These are phyloP conservation scores for Eupelmus urozonus DNA, from an alignment of 2,888 invertebrate genomes.

Conservation along the genomic window DNA sequence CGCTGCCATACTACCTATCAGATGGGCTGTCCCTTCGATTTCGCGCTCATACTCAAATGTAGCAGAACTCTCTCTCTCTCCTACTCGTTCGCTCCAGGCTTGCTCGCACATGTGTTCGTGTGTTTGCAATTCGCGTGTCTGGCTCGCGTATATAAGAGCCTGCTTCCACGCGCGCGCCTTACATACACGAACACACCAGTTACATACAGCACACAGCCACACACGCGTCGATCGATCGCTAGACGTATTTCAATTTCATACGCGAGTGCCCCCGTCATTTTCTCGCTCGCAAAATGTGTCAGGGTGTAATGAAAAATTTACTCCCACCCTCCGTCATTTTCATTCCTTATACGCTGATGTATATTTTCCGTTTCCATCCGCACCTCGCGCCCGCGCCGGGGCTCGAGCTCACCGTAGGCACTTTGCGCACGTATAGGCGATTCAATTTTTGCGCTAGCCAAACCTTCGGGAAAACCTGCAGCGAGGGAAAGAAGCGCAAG, in stretches of 20 bases:
- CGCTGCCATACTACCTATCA: not conserved
- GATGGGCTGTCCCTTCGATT: constrained; percentile 22
- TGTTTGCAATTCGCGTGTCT: constrained; percentile 23
- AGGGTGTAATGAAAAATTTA: constrained; percentile 72
- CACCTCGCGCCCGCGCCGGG: no score
- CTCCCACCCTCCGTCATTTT: constrained; percentile 44
- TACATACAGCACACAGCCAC: not conserved
- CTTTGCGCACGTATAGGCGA: constrained; percentile 9
- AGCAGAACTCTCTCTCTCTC: not conserved
- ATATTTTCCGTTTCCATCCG: constrained; percentile 33
- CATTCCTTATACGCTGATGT: not conserved
- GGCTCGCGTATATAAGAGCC: not conserved
- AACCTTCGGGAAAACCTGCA: not conserved
- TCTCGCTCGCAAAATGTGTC: constrained; percentile 67
- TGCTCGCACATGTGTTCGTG: not conserved
- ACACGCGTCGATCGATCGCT: constrained; percentile 63
- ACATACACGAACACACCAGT: not conserved
- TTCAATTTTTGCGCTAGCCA: constrained; percentile 52
- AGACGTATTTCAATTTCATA: constrained; percentile 73
- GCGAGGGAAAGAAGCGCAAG: not conserved
- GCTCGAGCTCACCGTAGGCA: no score
- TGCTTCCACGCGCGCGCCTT: no score
- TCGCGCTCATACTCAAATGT: constrained; percentile 5
- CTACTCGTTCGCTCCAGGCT: not conserved
- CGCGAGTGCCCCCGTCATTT: constrained; percentile 70